Evolutionary conservation across 2,113 vertebrate genomes (phyloP).

Genomic region (Aphelocoma coerulescens): DNA sequence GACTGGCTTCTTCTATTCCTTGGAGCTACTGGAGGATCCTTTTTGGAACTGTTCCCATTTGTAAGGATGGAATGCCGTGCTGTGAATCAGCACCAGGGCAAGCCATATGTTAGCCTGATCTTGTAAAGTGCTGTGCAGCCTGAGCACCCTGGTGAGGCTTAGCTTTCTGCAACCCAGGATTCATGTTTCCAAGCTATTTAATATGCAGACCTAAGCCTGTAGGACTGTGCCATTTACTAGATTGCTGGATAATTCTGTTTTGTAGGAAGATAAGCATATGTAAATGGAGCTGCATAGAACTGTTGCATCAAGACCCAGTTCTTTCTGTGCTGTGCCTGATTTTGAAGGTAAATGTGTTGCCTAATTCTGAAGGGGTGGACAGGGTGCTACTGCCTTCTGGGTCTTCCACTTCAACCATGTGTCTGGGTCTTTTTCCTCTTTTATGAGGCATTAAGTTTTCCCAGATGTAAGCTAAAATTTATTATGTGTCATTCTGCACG

Average conservation of each 20-base stretch:
- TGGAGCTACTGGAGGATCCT: not conserved
- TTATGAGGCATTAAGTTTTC: not conserved
- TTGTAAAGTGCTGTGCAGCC: not conserved
- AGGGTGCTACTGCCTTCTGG: not conserved
- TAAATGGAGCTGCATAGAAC: not conserved
- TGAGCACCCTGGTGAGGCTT: not conserved
- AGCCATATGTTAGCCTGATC: not conserved
- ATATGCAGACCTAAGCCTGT: not conserved
- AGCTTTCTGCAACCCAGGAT: not conserved
- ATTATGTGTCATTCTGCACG: fast-evolving
- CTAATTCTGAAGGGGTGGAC: not conserved
- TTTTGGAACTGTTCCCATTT: not conserved
- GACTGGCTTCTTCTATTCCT: not conserved
- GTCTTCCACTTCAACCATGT: not conserved
- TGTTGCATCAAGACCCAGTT: not conserved
- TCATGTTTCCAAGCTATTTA: constrained; percentile 29
- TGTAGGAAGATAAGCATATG: not conserved
- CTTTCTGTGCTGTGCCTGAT: not conserved
- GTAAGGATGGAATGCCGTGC: not conserved
- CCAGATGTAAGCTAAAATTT: not conserved
- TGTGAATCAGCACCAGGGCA: not conserved
- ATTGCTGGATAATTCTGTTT: not conserved
- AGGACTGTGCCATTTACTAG: not conserved
- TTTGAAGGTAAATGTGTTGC: not conserved
- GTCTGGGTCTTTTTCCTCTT: not conserved